Evolutionary conservation across 2,888 invertebrate genomes (phyloP).

Genomic region (Conchocele bisecta): DNA sequence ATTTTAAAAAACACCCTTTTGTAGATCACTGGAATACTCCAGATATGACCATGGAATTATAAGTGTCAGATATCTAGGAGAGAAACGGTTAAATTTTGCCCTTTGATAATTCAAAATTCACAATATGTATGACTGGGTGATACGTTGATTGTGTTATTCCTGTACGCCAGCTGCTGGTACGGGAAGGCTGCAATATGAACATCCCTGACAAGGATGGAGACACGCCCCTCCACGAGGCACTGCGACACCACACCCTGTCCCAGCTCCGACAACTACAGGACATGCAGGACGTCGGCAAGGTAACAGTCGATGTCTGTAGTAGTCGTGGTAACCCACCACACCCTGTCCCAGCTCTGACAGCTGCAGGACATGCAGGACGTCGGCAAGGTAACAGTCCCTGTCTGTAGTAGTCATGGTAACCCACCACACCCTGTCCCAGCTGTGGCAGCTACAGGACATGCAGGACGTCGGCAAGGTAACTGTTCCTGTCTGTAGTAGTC

Average conservation of each 20-base stretch:
- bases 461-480: slow-evolving; percentile 84
- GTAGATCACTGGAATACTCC: too few relatives aligned
- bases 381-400: background rate
- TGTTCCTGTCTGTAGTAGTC: too few relatives aligned
- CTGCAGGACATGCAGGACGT: slow-evolving; percentile 84
- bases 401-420: too few relatives aligned
- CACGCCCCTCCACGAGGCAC: slow-evolving; percentile 92
- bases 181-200: slow-evolving; percentile 96
- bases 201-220: slow-evolving; percentile 99
- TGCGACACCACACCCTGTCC: slow-evolving; percentile 97
- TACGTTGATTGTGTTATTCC: too few relatives aligned
- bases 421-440: slow-evolving; percentile 98
- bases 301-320: slow-evolving; percentile 37
- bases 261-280: slow-evolving; percentile 97
- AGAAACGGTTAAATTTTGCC: too few relatives aligned
- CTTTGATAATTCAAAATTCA: too few relatives aligned
- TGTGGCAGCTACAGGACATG: slow-evolving; percentile 96
- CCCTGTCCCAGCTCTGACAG: background rate
- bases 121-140: too few relatives aligned
- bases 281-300: slow-evolving; percentile 86
- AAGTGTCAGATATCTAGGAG: too few relatives aligned
- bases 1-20: too few relatives aligned
- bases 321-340: background rate
- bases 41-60: too few relatives aligned
- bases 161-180: slow-evolving; percentile 89